These are phyloP conservation scores for Pygmarrhopalites habei DNA, from an alignment of 1,140 invertebrate species.

Conservation along the genomic window DNA sequence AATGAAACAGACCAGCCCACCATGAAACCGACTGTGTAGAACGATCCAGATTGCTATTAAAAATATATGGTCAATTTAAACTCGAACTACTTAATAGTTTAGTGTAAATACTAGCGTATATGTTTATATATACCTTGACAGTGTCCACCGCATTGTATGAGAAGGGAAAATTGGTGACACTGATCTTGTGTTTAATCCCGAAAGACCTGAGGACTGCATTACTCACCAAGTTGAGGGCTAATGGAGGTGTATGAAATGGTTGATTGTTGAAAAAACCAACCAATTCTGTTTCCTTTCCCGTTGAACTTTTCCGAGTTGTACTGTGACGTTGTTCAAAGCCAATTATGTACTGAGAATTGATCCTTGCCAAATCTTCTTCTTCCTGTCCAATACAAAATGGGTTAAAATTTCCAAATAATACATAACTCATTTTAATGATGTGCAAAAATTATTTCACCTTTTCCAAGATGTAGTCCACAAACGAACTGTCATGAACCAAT, in stretches of 20 bases:
- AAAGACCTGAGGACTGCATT: constrained; percentile 44
- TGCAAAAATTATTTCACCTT: too few species aligned
- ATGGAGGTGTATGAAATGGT: constrained; percentile 47
- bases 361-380: constrained; percentile 26
- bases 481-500: neutral
- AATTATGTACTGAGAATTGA: constrained; percentile 40
- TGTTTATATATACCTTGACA: too few species aligned
- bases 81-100: too few species aligned
- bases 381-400: constrained; percentile 7
- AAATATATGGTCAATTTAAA: too few species aligned
- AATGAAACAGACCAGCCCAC: constrained; percentile 40
- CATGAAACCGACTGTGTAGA: constrained; percentile 40
- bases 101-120: too few species aligned
- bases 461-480: constrained; percentile 20
- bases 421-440: neutral
- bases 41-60: constrained; percentile 3
- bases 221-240: constrained; percentile 44
- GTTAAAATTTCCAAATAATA: neutral
- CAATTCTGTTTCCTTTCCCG: constrained; percentile 8
- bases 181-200: constrained; percentile 45
- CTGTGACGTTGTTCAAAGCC: constrained; percentile 29
- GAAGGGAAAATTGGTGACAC: constrained; percentile 53
- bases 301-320: too few species aligned
- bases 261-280: constrained; percentile 48
- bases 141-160: constrained; percentile 42